Evolutionary conservation across 2,888 invertebrate genomes (phyloP).

Genomic region (Tanypteryx hageni): DNA sequence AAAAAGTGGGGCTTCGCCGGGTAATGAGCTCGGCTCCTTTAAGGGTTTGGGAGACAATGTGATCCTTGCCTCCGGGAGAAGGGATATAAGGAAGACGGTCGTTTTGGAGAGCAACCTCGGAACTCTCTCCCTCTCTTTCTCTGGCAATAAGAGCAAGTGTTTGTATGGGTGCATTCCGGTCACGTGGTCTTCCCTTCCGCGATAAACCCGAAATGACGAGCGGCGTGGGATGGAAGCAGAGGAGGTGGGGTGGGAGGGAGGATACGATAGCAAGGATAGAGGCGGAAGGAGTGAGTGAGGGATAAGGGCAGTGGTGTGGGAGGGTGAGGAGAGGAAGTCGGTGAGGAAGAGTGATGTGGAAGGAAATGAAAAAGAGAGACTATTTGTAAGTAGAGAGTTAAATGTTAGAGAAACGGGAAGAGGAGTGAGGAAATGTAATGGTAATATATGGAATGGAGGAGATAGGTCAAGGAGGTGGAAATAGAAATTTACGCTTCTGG

Average conservation of each 20-base stretch:
- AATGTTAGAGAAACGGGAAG: too few species aligned
- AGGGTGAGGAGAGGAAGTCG: not conserved
- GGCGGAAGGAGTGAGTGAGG: not conserved
- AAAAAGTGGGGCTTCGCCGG: not conserved
- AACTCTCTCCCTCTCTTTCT: too few species aligned
- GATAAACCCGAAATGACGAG: not conserved
- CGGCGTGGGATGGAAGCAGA: not conserved
- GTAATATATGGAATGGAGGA: too few species aligned
- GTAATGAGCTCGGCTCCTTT: conserved; percentile 3
- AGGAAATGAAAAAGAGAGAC: too few species aligned
- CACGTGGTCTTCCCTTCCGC: conserved; percentile 23
- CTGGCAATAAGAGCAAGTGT: not conserved
- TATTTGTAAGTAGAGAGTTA: too few species aligned
- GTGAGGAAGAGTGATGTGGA: not conserved
- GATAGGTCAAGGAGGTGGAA: too few species aligned
- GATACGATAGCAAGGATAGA: not conserved
- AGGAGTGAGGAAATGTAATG: too few species aligned
- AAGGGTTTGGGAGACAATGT: not conserved
- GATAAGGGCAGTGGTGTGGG: too few species aligned
- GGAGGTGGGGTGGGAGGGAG: not conserved
- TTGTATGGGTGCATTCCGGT: conserved; percentile 52
- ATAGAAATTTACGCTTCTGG: too few species aligned
- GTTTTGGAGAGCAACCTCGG: too few species aligned
- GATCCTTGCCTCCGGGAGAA: not conserved
- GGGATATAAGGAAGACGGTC: not conserved